These are phyloP conservation scores for Saccostrea glomerata DNA, from an alignment of 1,140 invertebrate genomes.

Conservation along the genomic window DNA sequence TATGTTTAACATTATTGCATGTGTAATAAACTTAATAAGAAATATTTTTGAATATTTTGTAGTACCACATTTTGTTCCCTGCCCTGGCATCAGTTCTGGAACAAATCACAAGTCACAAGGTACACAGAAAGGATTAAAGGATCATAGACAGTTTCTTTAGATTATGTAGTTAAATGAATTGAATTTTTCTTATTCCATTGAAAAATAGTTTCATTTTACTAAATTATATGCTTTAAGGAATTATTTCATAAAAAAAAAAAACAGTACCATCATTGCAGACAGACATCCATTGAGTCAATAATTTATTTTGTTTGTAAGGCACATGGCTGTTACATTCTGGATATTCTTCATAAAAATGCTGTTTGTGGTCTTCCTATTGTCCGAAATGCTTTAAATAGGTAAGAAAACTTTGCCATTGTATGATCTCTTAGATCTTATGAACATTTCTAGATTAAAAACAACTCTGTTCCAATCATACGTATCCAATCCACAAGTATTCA, in stretches of 20 bases:
- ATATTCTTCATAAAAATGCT: constrained; percentile 77
- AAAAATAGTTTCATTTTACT: background rate
- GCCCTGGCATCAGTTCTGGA: constrained; percentile 64
- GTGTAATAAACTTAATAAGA: too few relatives aligned
- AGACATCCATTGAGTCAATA: background rate
- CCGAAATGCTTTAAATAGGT: constrained; percentile 76
- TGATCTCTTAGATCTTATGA: too few relatives aligned
- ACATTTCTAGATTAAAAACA: too few relatives aligned
- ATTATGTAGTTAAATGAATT: background rate
- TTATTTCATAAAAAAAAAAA: background rate
- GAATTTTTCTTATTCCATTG: background rate
- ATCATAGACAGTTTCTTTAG: too few relatives aligned
- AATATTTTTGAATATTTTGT: constrained; percentile 54
- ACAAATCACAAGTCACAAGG: constrained; percentile 21
- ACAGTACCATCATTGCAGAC: background rate
- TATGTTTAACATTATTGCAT: too few relatives aligned
- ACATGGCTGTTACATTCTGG: constrained; percentile 79
- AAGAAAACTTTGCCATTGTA: constrained; percentile 58
- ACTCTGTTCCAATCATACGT: too few relatives aligned
- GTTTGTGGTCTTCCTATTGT: constrained; percentile 75
- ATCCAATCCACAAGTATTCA: too few relatives aligned
- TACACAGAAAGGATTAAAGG: background rate
- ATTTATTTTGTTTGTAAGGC: constrained; percentile 68
- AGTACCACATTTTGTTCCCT: constrained; percentile 77
- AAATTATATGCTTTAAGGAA: background rate